Conservation (phyloP, 2,113 vertebrate species). For the Xiphophorus maculatus region DNA sequence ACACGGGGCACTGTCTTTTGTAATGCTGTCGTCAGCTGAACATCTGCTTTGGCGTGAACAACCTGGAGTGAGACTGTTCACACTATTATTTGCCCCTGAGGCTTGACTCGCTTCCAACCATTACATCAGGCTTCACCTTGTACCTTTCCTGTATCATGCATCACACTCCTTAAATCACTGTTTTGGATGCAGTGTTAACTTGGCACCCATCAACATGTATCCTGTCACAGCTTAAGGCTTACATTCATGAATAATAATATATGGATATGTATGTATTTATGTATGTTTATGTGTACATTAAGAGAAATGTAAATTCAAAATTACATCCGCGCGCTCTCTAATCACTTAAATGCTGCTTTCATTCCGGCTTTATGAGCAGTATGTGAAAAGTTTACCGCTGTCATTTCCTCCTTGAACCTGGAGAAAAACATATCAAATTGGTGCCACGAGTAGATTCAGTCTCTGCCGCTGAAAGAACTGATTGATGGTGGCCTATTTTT, state of each 20-base stretch:
- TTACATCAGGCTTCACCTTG: slow-evolving; percentile 72
- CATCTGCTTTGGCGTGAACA: slow-evolving; percentile 75
- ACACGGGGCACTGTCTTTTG: slow-evolving; percentile 51
- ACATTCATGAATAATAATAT: slow-evolving; percentile 23
- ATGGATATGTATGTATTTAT: too few relatives aligned
- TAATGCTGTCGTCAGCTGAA: slow-evolving; percentile 66
- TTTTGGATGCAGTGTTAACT: slow-evolving; percentile 60
- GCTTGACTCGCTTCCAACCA: slow-evolving; percentile 71
- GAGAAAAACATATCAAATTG: slow-evolving; percentile 63
- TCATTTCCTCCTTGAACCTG: slow-evolving; percentile 30
- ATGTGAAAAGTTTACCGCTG: slow-evolving; percentile 31
- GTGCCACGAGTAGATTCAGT: slow-evolving; percentile 67
- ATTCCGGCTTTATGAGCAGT: slow-evolving; percentile 18
- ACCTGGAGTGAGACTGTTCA: slow-evolving; percentile 64
- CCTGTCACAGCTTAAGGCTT: slow-evolving; percentile 57
- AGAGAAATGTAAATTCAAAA: slow-evolving; percentile 9
- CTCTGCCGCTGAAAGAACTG: slow-evolving; percentile 72
- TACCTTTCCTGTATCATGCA: slow-evolving; percentile 69
- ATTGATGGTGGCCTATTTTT: slow-evolving; percentile 82
- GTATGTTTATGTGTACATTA: too few relatives aligned
- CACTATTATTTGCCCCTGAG: slow-evolving; percentile 61
- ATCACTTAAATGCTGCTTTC: slow-evolving; percentile 43
- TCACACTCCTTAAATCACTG: slow-evolving; percentile 63
- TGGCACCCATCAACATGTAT: slow-evolving; percentile 68
- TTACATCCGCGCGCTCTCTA: slow-evolving; percentile 23